Evolutionary conservation across 1,140 invertebrate genomes (phyloP).

Genomic region (Chymomyza costata): DNA sequence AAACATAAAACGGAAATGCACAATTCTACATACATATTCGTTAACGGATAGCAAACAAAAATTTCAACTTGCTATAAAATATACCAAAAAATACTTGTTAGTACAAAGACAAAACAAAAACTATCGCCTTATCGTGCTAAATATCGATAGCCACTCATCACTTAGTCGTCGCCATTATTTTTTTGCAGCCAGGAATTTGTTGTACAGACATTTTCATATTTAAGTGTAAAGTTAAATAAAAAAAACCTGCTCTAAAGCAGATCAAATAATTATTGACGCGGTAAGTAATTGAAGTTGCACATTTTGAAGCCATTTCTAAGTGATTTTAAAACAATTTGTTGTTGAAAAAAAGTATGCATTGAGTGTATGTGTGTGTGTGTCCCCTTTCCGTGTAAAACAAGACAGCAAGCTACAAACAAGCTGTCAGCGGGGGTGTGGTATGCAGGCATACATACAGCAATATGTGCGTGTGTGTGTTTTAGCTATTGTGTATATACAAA

Average conservation of each 20-base stretch:
- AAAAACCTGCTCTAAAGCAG: constrained; percentile 55
- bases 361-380: constrained; percentile 17
- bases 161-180: constrained; percentile 21
- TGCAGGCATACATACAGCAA: constrained; percentile 3
- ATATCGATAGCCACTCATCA: too few species aligned
- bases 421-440: constrained; percentile 30
- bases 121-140: too few species aligned
- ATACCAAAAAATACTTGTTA: too few species aligned
- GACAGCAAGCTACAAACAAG: constrained; percentile 4
- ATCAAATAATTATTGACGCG: constrained; percentile 35
- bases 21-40: constrained; percentile 28
- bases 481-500: too few species aligned
- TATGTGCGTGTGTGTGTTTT: constrained; percentile 2
- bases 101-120: too few species aligned
- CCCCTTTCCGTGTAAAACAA: constrained; percentile 8
- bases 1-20: too few species aligned
- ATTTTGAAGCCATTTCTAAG: not conserved
- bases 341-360: constrained; percentile 8
- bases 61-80: too few species aligned
- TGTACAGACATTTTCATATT: constrained; percentile 20
- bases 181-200: constrained; percentile 27
- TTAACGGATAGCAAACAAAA: too few species aligned
- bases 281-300: constrained; percentile 31
- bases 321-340: not conserved
- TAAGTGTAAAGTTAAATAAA: constrained; percentile 40